Base-by-base conservation (phyloP, 1,140 invertebrate species). In the Zaprionus nigranus region DNA sequence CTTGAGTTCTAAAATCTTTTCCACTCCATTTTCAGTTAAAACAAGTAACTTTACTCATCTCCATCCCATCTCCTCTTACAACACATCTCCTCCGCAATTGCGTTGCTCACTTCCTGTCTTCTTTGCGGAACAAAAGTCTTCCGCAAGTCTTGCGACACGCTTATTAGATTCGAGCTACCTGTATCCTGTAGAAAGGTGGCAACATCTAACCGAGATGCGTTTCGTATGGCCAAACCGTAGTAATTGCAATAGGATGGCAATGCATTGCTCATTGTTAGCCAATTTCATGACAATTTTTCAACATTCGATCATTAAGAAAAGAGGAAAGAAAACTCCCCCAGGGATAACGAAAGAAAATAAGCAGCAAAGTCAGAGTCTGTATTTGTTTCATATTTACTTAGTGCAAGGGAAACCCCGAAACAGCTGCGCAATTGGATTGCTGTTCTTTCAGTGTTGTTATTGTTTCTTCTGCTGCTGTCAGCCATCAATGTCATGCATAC, bases 241-340 rank as follows among this genome's bases (percentile, higher is more conserved):
- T 60, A 66, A 72, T 72, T 65, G 61, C 71, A 86, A 74, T 80
- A 15, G 46, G 17, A 87, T 87, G 83, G 82, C 84, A 88, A 69
- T 78, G 62, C 85, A 82, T 76, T 78, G 78, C 75, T 79, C 75
- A 90, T 88, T 88, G 85, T 90, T 85, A 63, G 75, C 82, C 78
- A 88, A 88, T 88, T 88, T 90, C 81, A 88, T 72, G 85, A 90
- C 85, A 88, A 88, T 85, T 85, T 90, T 82, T 90, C 86, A 79
- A 51, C 83, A 65, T 58, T 53, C 71, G 68, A 68, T 81, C 73
- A 66, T 62, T 80, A n/a, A 56, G 77, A 22, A 43, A 20, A 26
- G 49, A 28, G 54, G 24, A 30, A 38, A 66, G 58, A 63, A 70
- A 57, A 51, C 15, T 46, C 51, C 67, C 57, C 26, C 26, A 15